These are phyloP conservation scores for Acanthornis magna DNA, from an alignment of 2,797 vertebrate genomes.

Conservation along the genomic window DNA sequence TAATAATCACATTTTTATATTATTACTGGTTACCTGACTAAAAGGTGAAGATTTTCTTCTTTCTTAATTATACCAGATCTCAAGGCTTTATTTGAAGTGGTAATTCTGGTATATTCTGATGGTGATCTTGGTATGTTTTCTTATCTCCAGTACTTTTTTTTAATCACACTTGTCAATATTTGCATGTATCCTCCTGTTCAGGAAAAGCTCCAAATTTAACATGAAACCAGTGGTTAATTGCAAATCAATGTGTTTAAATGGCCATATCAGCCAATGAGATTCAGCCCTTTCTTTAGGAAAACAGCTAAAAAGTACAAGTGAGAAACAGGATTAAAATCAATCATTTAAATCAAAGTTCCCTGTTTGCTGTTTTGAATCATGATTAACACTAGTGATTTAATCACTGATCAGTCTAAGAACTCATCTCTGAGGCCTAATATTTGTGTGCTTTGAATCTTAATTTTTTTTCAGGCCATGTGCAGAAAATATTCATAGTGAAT, in stretches of 20 bases:
- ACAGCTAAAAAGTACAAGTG: conserved; percentile 22
- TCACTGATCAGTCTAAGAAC: background rate
- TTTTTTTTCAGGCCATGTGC: background rate
- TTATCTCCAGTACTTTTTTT: background rate
- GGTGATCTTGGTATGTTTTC: background rate
- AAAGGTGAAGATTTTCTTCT: background rate
- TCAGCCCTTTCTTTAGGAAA: conserved; percentile 1
- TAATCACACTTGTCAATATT: background rate
- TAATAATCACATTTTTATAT: background rate
- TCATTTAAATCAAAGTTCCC: conserved; percentile 14
- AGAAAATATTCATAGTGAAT: background rate
- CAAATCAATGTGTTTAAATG: background rate
- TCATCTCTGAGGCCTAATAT: background rate
- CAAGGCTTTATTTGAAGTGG: background rate
- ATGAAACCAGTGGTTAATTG: background rate
- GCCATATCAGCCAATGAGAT: background rate
- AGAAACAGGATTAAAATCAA: conserved; percentile 9
- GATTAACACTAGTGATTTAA: conserved; percentile 17
- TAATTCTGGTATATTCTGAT: background rate
- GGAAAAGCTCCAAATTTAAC: background rate
- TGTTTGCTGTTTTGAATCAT: background rate
- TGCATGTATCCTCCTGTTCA: background rate
- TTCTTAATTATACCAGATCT: background rate
- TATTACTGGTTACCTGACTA: background rate
- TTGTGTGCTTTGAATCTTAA: background rate